These are phyloP conservation scores for Onchidella celtica DNA, from an alignment of 2,888 invertebrate genomes.

Conservation along the genomic window DNA sequence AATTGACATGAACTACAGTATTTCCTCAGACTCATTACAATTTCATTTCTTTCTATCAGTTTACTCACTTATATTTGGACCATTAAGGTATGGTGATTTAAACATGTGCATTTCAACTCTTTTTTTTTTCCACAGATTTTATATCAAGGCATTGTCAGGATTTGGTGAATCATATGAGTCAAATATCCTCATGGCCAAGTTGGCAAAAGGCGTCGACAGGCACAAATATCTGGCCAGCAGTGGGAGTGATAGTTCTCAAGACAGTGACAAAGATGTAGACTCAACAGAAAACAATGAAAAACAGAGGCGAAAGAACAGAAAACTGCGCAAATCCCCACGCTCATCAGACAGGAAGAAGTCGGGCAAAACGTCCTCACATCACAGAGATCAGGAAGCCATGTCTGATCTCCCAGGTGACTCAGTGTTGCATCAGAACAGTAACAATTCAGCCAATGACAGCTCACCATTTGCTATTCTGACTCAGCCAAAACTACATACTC, in stretches of 20 bases:
- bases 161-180: slow-evolving; percentile 76
- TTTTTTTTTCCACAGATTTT: slow-evolving; percentile 74
- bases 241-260: slow-evolving; percentile 63
- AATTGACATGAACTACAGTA: too few species aligned
- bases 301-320: slow-evolving; percentile 52
- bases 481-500: slow-evolving; percentile 61
- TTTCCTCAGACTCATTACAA: too few species aligned
- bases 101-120: too few species aligned
- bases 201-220: slow-evolving; percentile 54
- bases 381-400: background rate
- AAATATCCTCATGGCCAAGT: slow-evolving; percentile 70
- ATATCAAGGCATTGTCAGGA: slow-evolving; percentile 74
- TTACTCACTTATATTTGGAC: too few species aligned
- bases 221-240: slow-evolving; percentile 55
- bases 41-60: too few species aligned
- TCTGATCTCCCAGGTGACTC: slow-evolving; percentile 7
- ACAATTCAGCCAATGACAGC: background rate
- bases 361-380: slow-evolving; percentile 38
- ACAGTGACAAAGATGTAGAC: slow-evolving; percentile 66
- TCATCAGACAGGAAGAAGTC: slow-evolving; percentile 53
- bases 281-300: slow-evolving; percentile 65
- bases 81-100: too few species aligned
- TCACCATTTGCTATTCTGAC: slow-evolving; percentile 38
- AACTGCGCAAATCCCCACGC: slow-evolving; percentile 59
- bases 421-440: background rate